Evolutionary conservation across 2,797 vertebrate species (phyloP).

Genomic region (Acestrorhynchus altus): DNA sequence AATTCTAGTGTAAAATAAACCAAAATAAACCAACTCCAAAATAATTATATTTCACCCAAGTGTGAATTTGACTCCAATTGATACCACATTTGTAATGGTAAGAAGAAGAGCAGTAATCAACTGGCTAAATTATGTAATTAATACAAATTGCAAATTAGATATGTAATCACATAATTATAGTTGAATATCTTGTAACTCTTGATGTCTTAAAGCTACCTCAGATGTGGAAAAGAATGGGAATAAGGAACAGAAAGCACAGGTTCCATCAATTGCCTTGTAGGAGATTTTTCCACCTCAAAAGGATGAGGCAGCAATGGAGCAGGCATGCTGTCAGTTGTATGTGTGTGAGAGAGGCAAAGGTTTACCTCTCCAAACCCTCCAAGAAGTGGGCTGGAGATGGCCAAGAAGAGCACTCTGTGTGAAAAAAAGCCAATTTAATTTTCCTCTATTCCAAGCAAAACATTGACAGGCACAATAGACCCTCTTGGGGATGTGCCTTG

Average conservation of each 20-base stretch:
- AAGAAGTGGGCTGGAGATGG: constrained; percentile 74
- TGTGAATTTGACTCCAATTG: no score
- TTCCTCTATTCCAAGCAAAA: constrained; percentile 80
- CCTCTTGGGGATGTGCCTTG: constrained; percentile 66
- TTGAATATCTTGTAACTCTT: neutral
- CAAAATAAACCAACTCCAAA: no score
- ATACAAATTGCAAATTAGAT: no score
- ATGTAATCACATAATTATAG: neutral
- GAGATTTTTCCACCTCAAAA: neutral
- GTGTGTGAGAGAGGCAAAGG: constrained; percentile 1
- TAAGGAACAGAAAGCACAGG: neutral
- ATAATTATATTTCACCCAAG: no score
- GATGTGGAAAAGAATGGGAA: neutral
- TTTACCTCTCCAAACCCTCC: constrained; percentile 67
- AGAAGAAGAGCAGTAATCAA: no score
- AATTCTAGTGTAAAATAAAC: no score
- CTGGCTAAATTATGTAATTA: neutral
- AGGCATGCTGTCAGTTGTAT: constrained; percentile 23
- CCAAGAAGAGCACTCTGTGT: constrained; percentile 73
- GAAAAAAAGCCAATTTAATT: constrained; percentile 78
- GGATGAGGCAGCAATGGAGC: neutral
- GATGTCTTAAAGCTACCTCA: neutral
- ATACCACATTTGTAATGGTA: no score
- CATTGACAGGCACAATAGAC: constrained; percentile 77
- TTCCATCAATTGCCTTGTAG: constrained; percentile 10